Conservation (phyloP, 2,888 invertebrate genomes). For the Drosophila lutescens region DNA sequence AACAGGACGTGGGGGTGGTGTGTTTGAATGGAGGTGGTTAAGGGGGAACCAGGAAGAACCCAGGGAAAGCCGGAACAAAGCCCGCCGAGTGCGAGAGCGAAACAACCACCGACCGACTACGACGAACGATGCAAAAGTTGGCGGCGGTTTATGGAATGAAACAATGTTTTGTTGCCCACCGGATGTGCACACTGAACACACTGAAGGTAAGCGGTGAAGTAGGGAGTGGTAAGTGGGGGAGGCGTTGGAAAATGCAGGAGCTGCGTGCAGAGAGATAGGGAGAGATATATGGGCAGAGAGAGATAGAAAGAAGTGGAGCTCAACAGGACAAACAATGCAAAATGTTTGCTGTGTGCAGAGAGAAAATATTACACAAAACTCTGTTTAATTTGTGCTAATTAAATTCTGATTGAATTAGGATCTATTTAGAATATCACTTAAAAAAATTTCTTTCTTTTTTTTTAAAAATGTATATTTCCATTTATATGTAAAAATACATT, state of each 20-base stretch:
- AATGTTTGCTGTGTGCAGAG: slow-evolving; percentile 44
- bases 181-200: slow-evolving; percentile 52
- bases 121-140: slow-evolving; percentile 44
- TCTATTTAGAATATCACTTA: not conserved
- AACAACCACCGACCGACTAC: slow-evolving; percentile 66
- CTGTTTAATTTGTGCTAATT: slow-evolving; percentile 3
- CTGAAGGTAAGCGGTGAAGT: slow-evolving; percentile 43
- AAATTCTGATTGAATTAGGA: not conserved
- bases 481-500: no score
- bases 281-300: slow-evolving; percentile 4
- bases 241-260: slow-evolving; percentile 6
- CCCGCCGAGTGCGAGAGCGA: slow-evolving; percentile 52
- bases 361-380: slow-evolving; percentile 5
- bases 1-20: slow-evolving; percentile 13
- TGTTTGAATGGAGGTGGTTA: not conserved
- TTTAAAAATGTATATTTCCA: no score
- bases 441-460: not conserved
- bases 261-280: slow-evolving; percentile 4
- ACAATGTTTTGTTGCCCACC: slow-evolving; percentile 66
- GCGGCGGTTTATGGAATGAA: slow-evolving; percentile 63
- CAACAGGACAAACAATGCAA: slow-evolving; percentile 60
- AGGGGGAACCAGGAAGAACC: slow-evolving; percentile 38
- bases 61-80: slow-evolving; percentile 63
- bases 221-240: slow-evolving; percentile 7
- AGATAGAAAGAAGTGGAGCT: not conserved